Evolutionary conservation across 2,797 vertebrate genomes (phyloP), one percentile per base, ranked within the genome.

Genomic region (Hephaestus fuliginosus): DNA sequence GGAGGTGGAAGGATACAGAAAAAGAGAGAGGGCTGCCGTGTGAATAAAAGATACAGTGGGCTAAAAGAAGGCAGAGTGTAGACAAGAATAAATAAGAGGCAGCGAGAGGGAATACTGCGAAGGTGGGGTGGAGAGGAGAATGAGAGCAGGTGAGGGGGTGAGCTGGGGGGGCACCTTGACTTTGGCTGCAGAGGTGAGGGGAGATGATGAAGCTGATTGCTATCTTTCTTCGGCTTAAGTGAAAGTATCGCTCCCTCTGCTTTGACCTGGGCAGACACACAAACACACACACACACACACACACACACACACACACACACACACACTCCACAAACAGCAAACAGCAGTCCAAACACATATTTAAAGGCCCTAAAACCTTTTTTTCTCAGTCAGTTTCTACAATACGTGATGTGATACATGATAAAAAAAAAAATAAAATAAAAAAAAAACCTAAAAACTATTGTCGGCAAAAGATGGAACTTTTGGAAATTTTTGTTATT

Each of bases 171-270:
- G 39, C 75, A 63, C 43, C 78, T 85, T 84, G 74, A 41, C 81
- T 79, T 70, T 78, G 77, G 78, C 76, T 81, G 48, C n/a, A 80
- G 76, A 76, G 89, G 79, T 76, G 82, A 85, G 72, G 55, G 63
- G 71, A 75, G 62, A 85, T 82, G 77, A 87, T 83, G 66, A 61
- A 81, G 62, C 44, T 41, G 82, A 89, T 86, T 83, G 17, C 48
- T 83, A 82, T 88, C 86, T 80, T 18, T 43, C 61, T 66, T 51
- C 36, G 64, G 70, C 25, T 76, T 68, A 70, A 63, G 48, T 60
- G 7, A 60, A 72, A 82, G 30, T 41, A 58, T 82, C 70, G 13
- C 49, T 71, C 25, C 20, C 28, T 76, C 41, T 1, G 5, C 43
- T 70, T 20, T 80, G 80, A 70, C 70, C 70, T 22, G 61, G 14